phyloP scores from a whole-genome alignment of 35 echinoderm and acorn worm species.

The Lytechinus variegatus region DNA sequence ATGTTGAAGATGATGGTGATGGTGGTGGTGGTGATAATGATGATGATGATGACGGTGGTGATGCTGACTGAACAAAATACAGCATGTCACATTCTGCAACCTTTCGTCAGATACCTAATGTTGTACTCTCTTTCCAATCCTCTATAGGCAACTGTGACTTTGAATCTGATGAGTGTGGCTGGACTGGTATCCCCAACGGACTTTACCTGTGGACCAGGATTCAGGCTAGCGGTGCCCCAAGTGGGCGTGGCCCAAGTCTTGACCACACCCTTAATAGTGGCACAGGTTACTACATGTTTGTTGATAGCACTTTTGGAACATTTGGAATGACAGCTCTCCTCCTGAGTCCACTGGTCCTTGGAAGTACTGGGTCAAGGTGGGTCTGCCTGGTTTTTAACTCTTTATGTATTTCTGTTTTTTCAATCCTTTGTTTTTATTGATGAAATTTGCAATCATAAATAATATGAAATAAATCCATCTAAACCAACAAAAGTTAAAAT shows the following conservation, averaged over 20 bases:
- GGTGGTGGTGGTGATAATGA: too few species aligned
- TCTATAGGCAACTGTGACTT: conserved; percentile 82
- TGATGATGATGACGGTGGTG: too few species aligned
- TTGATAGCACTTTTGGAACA: conserved; percentile 82
- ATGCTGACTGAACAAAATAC: too few species aligned
- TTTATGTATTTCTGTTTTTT: too few species aligned
- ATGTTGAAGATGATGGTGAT: too few species aligned
- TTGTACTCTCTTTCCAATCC: not conserved
- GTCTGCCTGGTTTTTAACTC: not conserved
- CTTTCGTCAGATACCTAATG: too few species aligned
- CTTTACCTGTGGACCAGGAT: conserved; percentile 76
- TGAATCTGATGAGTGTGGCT: conserved; percentile 82
- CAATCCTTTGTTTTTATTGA: too few species aligned
- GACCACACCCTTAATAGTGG: conserved; percentile 52
- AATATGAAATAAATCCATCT: too few species aligned
- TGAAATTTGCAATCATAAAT: too few species aligned
- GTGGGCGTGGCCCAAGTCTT: conserved; percentile 54
- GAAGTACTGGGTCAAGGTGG: conserved; percentile 71
- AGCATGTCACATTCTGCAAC: too few species aligned
- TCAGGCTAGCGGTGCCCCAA: conserved; percentile 45
- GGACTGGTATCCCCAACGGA: conserved; percentile 65
- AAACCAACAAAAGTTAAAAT: too few species aligned
- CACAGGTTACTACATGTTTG: conserved; percentile 89
- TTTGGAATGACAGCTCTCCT: conserved; percentile 75
- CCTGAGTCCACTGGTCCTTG: conserved; percentile 58